Base-by-base conservation (phyloP, 2,113 vertebrate genomes). In the Phaethon lepturus region DNA sequence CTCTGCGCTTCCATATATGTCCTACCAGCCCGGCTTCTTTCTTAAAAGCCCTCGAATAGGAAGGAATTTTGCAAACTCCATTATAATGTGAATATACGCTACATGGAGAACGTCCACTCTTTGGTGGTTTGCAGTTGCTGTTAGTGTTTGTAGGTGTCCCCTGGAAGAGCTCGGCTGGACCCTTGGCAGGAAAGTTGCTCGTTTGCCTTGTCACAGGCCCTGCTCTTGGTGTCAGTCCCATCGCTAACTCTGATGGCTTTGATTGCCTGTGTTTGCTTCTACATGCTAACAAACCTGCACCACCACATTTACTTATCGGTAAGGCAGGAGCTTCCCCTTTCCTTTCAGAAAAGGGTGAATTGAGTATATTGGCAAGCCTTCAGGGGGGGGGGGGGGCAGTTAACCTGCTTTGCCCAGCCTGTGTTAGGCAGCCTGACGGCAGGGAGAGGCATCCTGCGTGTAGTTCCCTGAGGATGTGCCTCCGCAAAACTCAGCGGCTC, bases 81-180 rank as follows among this genome's bases (percentile, higher is more conserved):
- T 44, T 53, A 6, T 11, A 29, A 29, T 11, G 13, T 35, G 62
- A 31, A 35, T 59, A 29, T 11, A 13, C 0, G 0, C n/a, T 66
- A 9, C 11, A 10, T 23, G 47, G 35, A 72, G 58, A 44, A 9
- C 0, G 0, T 14, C 35, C 2, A 2, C 9, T 23, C 15, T 58
- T 19, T 2, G 8, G 11, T 49, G n/a, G 9, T 47, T n/a, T 55
- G 50, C 44, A 16, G 49, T 33, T 45, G 28, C 20, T 8, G 8
- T 20, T 1, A 29, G 5, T 12, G 45, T n/a, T 62, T 19, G 23
- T 50, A 15, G 0, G 2, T 20, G 23, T 35, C 38, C 35, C 15
- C 42, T 56, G 0, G 0, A 45, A 20, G 63, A 77, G 24, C 47
- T 35, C 1, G 1, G 31, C 50, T 59, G 68, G 56, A 76, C 6